Evolutionary conservation across 2,888 invertebrate genomes (phyloP).

Genomic region (Aspidiotus destructor): DNA sequence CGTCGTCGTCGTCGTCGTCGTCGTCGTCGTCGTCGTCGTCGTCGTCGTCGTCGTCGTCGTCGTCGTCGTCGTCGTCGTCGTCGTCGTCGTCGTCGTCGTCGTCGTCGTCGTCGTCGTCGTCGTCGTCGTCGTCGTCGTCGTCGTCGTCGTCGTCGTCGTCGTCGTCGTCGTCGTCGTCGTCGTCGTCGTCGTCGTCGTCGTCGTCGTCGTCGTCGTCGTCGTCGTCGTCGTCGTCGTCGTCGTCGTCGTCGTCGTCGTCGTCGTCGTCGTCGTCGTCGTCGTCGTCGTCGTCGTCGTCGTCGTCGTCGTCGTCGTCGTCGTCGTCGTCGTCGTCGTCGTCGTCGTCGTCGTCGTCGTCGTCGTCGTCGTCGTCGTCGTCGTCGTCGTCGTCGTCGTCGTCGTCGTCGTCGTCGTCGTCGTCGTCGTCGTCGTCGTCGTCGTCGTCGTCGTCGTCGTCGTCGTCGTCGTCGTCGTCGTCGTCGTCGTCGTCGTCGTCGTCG

Average conservation of each 20-base stretch:
- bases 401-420: conserved; percentile 4
- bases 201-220: conserved; percentile 4
- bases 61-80: conserved; percentile 4
- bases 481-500: conserved; percentile 4
- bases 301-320: conserved; percentile 4
- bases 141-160: conserved; percentile 4
- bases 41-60: conserved; percentile 4
- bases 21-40: conserved; percentile 4
- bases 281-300: conserved; percentile 4
- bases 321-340: conserved; percentile 4
- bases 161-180: conserved; percentile 4
- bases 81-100: conserved; percentile 4
- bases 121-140: conserved; percentile 4
- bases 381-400: conserved; percentile 4
- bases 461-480: conserved; percentile 4
- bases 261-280: conserved; percentile 4
- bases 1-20: conserved; percentile 4
- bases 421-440: conserved; percentile 4
- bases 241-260: conserved; percentile 4
- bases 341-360: conserved; percentile 4
- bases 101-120: conserved; percentile 2
- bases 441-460: conserved; percentile 4
- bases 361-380: conserved; percentile 4
- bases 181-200: conserved; percentile 4
- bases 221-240: conserved; percentile 4